These are phyloP conservation scores for Harpalus rufipes DNA, from an alignment of 2,888 invertebrate genomes.

Conservation along the genomic window DNA sequence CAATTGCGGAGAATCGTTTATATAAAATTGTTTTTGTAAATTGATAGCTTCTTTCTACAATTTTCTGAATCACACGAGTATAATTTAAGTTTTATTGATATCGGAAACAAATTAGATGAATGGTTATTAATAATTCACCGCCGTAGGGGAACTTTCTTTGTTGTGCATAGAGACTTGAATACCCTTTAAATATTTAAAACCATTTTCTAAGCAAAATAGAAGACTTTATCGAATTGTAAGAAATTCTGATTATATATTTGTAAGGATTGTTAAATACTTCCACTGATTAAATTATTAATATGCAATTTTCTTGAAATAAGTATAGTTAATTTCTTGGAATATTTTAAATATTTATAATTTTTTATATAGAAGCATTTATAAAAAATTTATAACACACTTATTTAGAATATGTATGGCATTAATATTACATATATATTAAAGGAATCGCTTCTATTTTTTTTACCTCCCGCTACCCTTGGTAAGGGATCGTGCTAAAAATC, in stretches of 20 bases:
- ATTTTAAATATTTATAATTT: conserved; percentile 1
- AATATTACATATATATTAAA: not conserved
- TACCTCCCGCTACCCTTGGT: too few relatives aligned
- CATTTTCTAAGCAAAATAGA: conserved; percentile 26
- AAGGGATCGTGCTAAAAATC: too few relatives aligned
- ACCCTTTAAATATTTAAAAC: conserved; percentile 1
- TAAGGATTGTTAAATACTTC: conserved; percentile 26
- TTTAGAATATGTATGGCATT: not conserved
- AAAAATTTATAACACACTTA: not conserved
- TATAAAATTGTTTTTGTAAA: conserved; percentile 40
- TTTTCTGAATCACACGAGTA: conserved; percentile 30
- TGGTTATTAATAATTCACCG: conserved; percentile 29
- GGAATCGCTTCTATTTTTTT: too few relatives aligned
- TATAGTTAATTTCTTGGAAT: not conserved
- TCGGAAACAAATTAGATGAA: conserved; percentile 17
- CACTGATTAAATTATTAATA: not conserved
- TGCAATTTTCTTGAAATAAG: conserved; percentile 3
- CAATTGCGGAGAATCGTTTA: conserved; percentile 12
- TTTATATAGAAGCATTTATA: not conserved
- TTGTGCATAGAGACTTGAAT: conserved; percentile 36
- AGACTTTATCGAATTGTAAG: conserved; percentile 31
- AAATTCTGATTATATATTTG: conserved; percentile 49
- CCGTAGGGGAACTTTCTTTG: conserved; percentile 35
- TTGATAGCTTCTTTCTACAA: conserved; percentile 28
- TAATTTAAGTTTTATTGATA: conserved; percentile 48